These are phyloP conservation scores for Thelaira solivaga DNA, from an alignment of 2,888 invertebrate genomes.

Conservation along the genomic window DNA sequence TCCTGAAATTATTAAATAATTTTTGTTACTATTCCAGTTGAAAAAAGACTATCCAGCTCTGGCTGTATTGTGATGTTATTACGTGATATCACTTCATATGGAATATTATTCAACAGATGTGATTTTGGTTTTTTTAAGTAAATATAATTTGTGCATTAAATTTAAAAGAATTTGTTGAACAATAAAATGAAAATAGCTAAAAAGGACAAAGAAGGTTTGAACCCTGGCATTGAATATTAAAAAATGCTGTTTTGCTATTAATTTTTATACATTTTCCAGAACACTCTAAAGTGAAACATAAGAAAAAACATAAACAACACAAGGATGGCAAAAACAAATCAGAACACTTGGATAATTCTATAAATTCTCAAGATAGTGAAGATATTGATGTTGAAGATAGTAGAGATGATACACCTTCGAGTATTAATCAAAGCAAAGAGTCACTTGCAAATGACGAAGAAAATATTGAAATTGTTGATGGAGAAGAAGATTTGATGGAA, in stretches of 20 bases:
- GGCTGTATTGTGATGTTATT: too few relatives aligned
- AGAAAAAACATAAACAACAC: constrained; percentile 46
- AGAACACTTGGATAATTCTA: neutral
- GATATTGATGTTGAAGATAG: constrained; percentile 46
- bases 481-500: constrained; percentile 29
- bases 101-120: too few relatives aligned
- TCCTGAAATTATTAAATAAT: too few relatives aligned
- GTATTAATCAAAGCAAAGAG: constrained; percentile 31
- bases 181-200: constrained; percentile 31
- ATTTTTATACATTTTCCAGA: constrained; percentile 2
- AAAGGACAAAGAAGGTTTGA: constrained; percentile 46
- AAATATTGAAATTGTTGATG: constrained; percentile 51
- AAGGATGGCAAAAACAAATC: constrained; percentile 6
- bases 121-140: too few relatives aligned
- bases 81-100: too few relatives aligned
- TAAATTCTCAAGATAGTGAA: constrained; percentile 18
- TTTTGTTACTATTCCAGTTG: too few relatives aligned
- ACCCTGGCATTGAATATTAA: neutral
- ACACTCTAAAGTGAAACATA: constrained; percentile 23
- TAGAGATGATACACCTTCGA: constrained; percentile 18
- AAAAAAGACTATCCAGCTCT: too few relatives aligned
- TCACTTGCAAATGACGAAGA: constrained; percentile 33
- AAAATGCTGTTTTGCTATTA: neutral
- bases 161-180: neutral
- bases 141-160: too few relatives aligned